Evolutionary conservation across 1,140 invertebrate genomes (phyloP).

Genomic region (Asobara japonica): DNA sequence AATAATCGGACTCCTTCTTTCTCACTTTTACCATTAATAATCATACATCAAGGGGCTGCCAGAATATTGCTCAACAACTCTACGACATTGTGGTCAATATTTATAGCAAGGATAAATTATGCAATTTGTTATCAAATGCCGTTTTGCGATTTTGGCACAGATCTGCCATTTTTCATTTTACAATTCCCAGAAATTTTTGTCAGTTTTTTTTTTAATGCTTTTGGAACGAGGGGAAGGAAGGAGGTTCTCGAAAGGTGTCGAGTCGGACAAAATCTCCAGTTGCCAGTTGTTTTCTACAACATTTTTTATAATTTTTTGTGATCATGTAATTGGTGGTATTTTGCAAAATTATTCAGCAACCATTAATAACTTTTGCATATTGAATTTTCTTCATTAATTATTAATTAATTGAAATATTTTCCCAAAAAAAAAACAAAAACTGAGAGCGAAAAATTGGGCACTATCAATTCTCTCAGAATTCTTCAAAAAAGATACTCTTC

Average conservation of each 20-base stretch:
- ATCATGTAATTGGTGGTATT: too few species aligned
- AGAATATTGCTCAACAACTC: slow-evolving; percentile 41
- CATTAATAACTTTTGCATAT: too few species aligned
- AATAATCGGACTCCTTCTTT: background rate
- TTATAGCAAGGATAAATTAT: slow-evolving; percentile 59
- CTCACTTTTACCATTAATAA: background rate
- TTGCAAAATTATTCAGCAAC: too few species aligned
- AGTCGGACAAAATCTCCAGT: slow-evolving; percentile 1
- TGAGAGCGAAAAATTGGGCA: too few species aligned
- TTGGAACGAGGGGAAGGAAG: background rate
- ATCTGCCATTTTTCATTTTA: background rate
- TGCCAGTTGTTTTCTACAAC: background rate
- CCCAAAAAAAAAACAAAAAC: too few species aligned
- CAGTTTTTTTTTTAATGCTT: background rate
- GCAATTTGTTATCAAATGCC: slow-evolving; percentile 45
- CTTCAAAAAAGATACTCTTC: too few species aligned
- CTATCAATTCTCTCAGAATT: too few species aligned
- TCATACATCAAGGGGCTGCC: background rate
- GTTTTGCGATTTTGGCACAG: background rate
- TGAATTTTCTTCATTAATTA: too few species aligned
- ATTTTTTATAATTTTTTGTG: background rate
- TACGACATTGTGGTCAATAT: slow-evolving; percentile 58
- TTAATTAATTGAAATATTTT: too few species aligned
- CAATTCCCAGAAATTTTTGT: background rate
- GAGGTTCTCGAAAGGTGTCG: background rate